These are phyloP conservation scores for Vultur gryphus DNA, from an alignment of 2,797 vertebrate genomes.

Conservation along the genomic window DNA sequence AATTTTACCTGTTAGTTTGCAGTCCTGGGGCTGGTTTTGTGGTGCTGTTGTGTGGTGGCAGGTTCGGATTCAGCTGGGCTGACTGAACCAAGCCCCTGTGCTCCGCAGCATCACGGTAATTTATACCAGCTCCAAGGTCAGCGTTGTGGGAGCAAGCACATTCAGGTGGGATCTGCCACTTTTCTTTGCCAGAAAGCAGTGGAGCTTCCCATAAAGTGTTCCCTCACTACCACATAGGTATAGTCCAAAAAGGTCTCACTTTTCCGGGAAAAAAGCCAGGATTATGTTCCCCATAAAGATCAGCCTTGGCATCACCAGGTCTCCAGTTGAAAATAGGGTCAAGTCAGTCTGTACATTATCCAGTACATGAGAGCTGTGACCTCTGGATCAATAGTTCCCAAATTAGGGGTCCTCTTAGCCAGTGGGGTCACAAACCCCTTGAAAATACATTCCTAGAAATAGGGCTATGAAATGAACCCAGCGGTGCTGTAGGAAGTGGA, in stretches of 20 bases:
- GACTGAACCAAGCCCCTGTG: not conserved
- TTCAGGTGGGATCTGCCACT: not conserved
- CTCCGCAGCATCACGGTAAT: not conserved
- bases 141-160: not conserved
- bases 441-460: not conserved
- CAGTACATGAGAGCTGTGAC: not conserved
- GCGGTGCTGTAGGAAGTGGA: not conserved
- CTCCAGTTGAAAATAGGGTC: not conserved
- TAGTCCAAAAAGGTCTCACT: not conserved
- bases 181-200: not conserved
- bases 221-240: not conserved
- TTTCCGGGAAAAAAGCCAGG: not conserved
- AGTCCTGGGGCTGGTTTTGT: not conserved
- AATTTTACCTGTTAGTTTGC: not conserved
- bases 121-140: not conserved
- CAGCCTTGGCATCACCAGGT: not conserved
- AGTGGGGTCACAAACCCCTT: not conserved
- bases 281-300: not conserved
- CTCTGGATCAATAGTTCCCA: not conserved
- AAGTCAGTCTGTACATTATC: not conserved
- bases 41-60: not conserved
- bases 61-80: not conserved
- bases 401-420: not conserved
- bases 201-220: not conserved
- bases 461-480: not conserved